Conservation (phyloP, 2,797 vertebrate genomes). For the Hapalemur alaotrensis region DNA sequence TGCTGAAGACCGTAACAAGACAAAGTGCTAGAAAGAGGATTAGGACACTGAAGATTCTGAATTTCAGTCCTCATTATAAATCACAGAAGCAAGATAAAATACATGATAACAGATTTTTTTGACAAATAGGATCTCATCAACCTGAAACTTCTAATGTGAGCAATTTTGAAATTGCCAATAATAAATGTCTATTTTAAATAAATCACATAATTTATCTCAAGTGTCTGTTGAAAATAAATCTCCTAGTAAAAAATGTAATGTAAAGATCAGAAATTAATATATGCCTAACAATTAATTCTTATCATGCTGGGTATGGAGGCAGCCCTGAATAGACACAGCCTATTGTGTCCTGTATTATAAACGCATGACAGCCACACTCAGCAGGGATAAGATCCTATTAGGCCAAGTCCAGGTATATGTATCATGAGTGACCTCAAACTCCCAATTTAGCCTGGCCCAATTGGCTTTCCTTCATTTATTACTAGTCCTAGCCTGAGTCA, state of each 20-base stretch:
- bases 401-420: not conserved
- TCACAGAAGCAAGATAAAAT: conserved; percentile 52
- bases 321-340: not conserved
- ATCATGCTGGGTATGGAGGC: not conserved
- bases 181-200: conserved; percentile 58
- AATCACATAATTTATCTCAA: conserved; percentile 62
- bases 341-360: not conserved
- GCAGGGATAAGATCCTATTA: not conserved
- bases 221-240: conserved; percentile 73
- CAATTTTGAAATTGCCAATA: conserved; percentile 73
- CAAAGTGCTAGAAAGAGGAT: conserved; percentile 56
- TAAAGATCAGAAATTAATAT: conserved; percentile 49
- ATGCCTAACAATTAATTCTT: conserved; percentile 9
- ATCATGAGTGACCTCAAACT: not conserved
- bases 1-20: conserved; percentile 32
- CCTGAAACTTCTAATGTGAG: conserved; percentile 60
- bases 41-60: conserved; percentile 24
- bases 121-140: conserved; percentile 53
- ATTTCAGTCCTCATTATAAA: conserved; percentile 49
- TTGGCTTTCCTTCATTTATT: not conserved
- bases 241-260: conserved; percentile 44
- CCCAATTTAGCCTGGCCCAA: not conserved
- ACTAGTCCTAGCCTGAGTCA: not conserved
- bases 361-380: not conserved
- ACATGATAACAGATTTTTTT: conserved; percentile 49